Evolutionary conservation across 2,113 vertebrate genomes (phyloP), one percentile per base, ranked within the genome.

Genomic region (Charadrius vociferus): DNA sequence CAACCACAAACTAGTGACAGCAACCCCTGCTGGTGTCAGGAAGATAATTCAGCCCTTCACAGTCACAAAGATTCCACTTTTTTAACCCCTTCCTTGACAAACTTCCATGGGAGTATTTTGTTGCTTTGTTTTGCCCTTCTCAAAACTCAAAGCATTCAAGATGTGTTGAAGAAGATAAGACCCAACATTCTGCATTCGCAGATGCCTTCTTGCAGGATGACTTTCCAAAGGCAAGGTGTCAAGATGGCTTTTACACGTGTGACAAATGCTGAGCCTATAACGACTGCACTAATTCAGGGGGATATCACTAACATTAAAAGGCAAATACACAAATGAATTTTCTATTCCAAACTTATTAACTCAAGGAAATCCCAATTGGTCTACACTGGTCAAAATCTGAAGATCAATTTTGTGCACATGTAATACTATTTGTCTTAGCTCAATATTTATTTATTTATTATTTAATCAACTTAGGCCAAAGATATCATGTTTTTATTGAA

Each of bases 11-110:
- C 96, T 86, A 93, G 90, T 81, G 97, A 97, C 93, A 97, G 97
- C 96, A 97, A 77, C 97, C 97, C 97, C 97, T 97, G 97, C 97
- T 94, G 97, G 98, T 95, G 95, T 86, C 86, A 86, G 91, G 71
- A 86, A 95, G 92, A 97, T 91, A 98, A 95, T 95, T 97, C 96
- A 95, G 65, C 43, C 68, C 58, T 88, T 87, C 82, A 72, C 73
- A 86, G 70, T 63, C 55, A 65, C 81, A 56, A 71, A 77, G 59
- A 89, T 90, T 63, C 79, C 66, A 43, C 66, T 73, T 74, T 93
- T 88, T 91, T 93, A 89, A 97, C 89, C 67, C 91, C n/a, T 96
- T 92, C 71, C 15, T 84, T 75, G 85, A 84, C 50, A 73, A 81
- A 65, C 16, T 62, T 50, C 18, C 30, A 23, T 22, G 47, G 0